Evolutionary conservation across 2,113 vertebrate genomes (phyloP).

Genomic region (Probosciger aterrimus): DNA sequence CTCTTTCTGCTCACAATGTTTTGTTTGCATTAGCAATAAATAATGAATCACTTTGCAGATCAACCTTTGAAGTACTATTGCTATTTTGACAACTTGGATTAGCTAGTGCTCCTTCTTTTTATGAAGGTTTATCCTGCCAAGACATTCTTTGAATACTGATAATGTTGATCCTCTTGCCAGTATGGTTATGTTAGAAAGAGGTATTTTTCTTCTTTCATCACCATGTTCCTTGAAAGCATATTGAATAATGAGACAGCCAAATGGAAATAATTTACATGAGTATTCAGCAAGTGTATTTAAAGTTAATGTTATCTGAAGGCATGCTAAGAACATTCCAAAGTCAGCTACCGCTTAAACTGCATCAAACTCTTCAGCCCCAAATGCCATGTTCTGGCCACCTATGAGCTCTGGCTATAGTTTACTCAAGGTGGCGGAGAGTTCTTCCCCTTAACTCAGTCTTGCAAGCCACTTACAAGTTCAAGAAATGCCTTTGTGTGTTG

Average conservation of each 20-base stretch:
- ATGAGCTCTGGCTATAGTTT: background rate
- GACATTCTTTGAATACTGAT: constrained; percentile 82
- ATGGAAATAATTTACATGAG: constrained; percentile 73
- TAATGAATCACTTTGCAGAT: constrained; percentile 70
- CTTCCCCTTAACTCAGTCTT: background rate
- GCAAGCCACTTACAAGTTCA: background rate
- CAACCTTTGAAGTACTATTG: constrained; percentile 69
- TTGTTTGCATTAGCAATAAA: constrained; percentile 66
- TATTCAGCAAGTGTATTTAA: constrained; percentile 74
- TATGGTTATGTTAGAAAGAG: constrained; percentile 80
- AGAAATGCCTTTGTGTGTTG: background rate
- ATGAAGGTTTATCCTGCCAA: constrained; percentile 81
- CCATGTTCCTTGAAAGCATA: constrained; percentile 82
- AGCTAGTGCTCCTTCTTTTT: constrained; percentile 78
- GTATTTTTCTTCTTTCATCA: constrained; percentile 83
- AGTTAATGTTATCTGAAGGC: constrained; percentile 68
- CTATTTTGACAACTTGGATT: constrained; percentile 81
- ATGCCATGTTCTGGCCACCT: background rate
- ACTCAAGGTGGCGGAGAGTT: background rate
- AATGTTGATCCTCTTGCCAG: constrained; percentile 80
- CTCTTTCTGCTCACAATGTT: constrained; percentile 28
- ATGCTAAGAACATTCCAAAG: constrained; percentile 18
- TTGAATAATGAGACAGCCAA: constrained; percentile 77
- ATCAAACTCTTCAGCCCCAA: background rate
- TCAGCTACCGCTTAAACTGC: constrained; percentile 25